phyloP scores from a whole-genome alignment of 2,888 invertebrate species.

The Orthosia gracilis region DNA sequence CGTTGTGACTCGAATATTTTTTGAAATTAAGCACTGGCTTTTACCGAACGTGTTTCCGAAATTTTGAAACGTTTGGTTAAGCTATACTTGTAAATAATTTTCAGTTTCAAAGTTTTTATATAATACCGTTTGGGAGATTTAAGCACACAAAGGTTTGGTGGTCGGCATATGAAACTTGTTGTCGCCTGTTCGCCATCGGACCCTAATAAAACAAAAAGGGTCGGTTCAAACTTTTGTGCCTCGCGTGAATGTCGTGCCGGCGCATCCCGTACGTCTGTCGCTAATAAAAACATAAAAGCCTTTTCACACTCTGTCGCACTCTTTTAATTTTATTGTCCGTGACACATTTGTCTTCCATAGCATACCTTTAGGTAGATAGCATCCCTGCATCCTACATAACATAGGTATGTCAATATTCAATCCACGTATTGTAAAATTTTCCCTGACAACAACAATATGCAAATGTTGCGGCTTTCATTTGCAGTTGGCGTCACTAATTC shows the following conservation, averaged over 20 bases:
- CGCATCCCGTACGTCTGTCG: conserved; percentile 10
- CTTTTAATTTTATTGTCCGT: neutral
- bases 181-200: conserved; percentile 19
- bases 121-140: neutral
- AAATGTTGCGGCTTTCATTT: conserved; percentile 17
- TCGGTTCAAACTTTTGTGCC: conserved; percentile 29
- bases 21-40: neutral
- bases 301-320: conserved; percentile 13
- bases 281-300: conserved; percentile 47
- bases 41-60: neutral
- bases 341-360: neutral
- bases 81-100: neutral
- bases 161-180: conserved; percentile 11
- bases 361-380: neutral
- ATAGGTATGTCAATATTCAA: neutral
- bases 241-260: neutral
- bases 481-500: conserved; percentile 14
- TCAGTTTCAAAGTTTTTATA: neutral
- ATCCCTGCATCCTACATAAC: too few species aligned
- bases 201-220: conserved; percentile 47
- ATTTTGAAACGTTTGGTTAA: neutral
- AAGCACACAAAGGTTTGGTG: neutral
- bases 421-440: too few species aligned
- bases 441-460: too few species aligned
- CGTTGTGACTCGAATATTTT: neutral